Base-by-base conservation (phyloP, 2,888 invertebrate genomes). In the Seira sanloemensis region DNA sequence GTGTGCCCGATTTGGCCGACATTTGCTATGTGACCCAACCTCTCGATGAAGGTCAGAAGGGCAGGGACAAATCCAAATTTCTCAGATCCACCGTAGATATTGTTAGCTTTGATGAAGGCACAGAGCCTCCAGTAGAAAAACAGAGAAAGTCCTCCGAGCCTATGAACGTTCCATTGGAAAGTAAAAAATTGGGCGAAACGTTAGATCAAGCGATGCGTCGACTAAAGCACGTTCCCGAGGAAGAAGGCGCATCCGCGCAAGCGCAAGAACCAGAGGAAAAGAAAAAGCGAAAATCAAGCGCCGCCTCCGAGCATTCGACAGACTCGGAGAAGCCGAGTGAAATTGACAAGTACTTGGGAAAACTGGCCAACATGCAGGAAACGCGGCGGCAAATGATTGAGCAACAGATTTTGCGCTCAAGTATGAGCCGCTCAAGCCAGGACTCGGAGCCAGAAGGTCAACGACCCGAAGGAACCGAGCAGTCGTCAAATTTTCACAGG, bases 401-500 rank as follows among this genome's bases (percentile, higher is more conserved):
- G 18, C 50, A 67, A 2, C 66, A 24, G 77, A 82, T 82, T 73
- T 82, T 82, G n/a, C 50, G 25, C 26, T 82, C 82, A 0, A n/a
- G n/a, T n/a, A n/a, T n/a, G n/a, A 77, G 77, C 0, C 21, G n/a
- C 7, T 82, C 82, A n/a, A 82, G 72, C 67, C 77, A 76, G 18
- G 77, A 67, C 7, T 72, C 77, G 19, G 82, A 82, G n/a, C 7
- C 16, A 23, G 82, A 72, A 5, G 46, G 50, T 18, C 5, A 26
- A 5, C 66, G 46, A 16, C n/a, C n/a, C n/a, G 27, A 73, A 62
- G 26, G 9, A 5, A 66, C 82, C 66, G 77, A 82, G 54, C 77
- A 76, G 69, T 82, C 82, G 77, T 82, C 77, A 72, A 72, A 82
- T 82, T 82, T 82, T 82, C 82, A 82, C 82, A 77, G 82, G 82